phyloP scores from a whole-genome alignment of 2,888 invertebrate genomes.

The Tromatobia lineatoria region DNA sequence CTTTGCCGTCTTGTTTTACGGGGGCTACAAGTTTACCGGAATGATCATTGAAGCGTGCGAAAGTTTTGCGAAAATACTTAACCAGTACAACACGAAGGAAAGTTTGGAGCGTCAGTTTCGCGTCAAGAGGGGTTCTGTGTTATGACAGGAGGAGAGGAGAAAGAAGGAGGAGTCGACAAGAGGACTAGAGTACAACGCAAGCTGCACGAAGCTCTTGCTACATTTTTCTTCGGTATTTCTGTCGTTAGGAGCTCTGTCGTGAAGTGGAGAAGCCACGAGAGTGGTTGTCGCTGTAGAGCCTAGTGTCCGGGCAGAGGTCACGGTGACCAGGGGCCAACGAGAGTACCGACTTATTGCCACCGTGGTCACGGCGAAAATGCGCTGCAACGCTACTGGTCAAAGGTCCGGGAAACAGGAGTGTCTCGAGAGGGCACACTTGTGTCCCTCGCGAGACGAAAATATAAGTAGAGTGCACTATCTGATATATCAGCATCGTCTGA shows the following conservation, averaged over 20 bases:
- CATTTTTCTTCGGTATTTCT: slow-evolving; percentile 59
- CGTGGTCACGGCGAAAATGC: slow-evolving; percentile 48
- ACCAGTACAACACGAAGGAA: neutral
- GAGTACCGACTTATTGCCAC: slow-evolving; percentile 66
- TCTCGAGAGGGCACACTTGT: slow-evolving; percentile 67
- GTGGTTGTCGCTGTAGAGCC: slow-evolving; percentile 45
- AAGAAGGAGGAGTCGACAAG: neutral
- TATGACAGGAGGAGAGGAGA: slow-evolving; percentile 23
- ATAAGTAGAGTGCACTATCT: slow-evolving; percentile 46
- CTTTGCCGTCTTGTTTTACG: neutral
- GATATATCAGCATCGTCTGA: slow-evolving; percentile 52
- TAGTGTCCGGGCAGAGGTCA: slow-evolving; percentile 24
- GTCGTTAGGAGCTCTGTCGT: slow-evolving; percentile 52
- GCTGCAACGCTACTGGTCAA: slow-evolving; percentile 50
- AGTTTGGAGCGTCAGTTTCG: slow-evolving; percentile 35
- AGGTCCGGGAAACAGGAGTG: slow-evolving; percentile 61
- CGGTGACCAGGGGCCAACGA: slow-evolving; percentile 54
- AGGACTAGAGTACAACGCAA: neutral
- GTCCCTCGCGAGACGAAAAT: slow-evolving; percentile 54
- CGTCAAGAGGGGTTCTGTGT: slow-evolving; percentile 42
- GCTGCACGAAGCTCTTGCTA: slow-evolving; percentile 5
- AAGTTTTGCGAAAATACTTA: slow-evolving; percentile 20
- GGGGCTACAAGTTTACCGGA: neutral
- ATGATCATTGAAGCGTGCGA: neutral
- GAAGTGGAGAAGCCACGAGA: slow-evolving; percentile 56